These are phyloP conservation scores for Muscina levida DNA, from an alignment of 2,888 invertebrate species.

Conservation along the genomic window DNA sequence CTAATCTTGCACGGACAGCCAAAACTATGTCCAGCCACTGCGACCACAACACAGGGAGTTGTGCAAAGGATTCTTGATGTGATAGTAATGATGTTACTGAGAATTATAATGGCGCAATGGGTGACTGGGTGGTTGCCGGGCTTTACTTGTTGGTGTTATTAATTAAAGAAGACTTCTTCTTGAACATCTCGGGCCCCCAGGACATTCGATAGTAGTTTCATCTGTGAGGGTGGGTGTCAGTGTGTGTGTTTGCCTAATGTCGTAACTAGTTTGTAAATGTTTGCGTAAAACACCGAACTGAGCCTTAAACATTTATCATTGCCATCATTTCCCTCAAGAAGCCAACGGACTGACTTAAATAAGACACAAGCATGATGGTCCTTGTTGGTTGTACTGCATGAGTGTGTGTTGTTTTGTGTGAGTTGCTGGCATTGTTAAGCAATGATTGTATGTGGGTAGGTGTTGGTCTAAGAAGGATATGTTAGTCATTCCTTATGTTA, in stretches of 20 bases:
- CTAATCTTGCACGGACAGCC: conserved; percentile 53
- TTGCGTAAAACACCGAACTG: conserved; percentile 57
- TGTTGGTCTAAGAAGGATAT: conserved; percentile 39
- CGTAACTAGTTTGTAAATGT: conserved; percentile 63
- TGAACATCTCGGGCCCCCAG: conserved; percentile 1
- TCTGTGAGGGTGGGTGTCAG: background rate
- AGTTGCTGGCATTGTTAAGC: conserved; percentile 39
- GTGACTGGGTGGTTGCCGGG: conserved; percentile 41
- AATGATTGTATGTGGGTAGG: conserved; percentile 40
- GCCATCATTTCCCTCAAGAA: conserved; percentile 22
- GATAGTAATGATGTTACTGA: background rate
- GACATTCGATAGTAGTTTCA: background rate
- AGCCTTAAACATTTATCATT: conserved; percentile 63
- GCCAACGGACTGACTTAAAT: conserved; percentile 30
- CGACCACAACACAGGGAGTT: background rate
- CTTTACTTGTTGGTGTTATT: conserved; percentile 46
- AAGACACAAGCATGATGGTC: conserved; percentile 45
- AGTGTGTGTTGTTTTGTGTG: background rate
- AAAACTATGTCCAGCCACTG: background rate
- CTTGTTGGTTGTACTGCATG: conserved; percentile 7
- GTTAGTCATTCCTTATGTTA: conserved; percentile 62
- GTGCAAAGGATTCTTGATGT: background rate
- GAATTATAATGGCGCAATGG: conserved; percentile 24
- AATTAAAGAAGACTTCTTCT: conserved; percentile 51
- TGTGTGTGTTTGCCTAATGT: conserved; percentile 3